Percentiles rank a stretch among this genome's conserved stretches.
Conservation (phyloP, 2,113 vertebrate genomes). For the Pithys albifrons region DNA sequence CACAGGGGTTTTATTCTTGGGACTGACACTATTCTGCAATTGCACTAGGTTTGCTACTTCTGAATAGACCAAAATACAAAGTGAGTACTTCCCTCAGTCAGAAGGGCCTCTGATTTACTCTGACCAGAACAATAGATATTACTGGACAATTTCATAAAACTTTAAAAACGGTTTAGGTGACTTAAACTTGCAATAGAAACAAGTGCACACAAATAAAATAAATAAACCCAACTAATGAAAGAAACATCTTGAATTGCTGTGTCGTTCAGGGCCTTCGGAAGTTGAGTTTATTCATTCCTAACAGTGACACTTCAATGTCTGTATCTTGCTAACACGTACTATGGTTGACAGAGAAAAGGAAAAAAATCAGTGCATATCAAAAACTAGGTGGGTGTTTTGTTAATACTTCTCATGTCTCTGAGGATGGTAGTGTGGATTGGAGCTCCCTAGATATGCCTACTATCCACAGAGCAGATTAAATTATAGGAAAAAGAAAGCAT, state of each 20-base stretch:
- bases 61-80: neutral
- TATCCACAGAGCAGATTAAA: conserved; percentile 13
- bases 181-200: neutral
- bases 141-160: neutral
- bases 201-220: neutral
- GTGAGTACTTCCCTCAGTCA: neutral
- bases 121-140: neutral
- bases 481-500: conserved; percentile 45
- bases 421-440: neutral
- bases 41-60: neutral
- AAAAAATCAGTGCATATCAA: neutral
- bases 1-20: neutral
- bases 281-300: neutral
- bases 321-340: neutral
- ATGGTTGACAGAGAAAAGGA: neutral
- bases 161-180: neutral
- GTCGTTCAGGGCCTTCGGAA: neutral
- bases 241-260: neutral
- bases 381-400: neutral
- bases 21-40: neutral
- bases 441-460: conserved; percentile 32
- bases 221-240: neutral
- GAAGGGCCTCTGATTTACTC: neutral
- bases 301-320: neutral
- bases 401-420: conserved; percentile 15